A percentile compares a stretch with the other conserved stretches of the same genome.
Evolutionary conservation across 2,113 vertebrate genomes (phyloP).

Genomic region (Sander vitreus): DNA sequence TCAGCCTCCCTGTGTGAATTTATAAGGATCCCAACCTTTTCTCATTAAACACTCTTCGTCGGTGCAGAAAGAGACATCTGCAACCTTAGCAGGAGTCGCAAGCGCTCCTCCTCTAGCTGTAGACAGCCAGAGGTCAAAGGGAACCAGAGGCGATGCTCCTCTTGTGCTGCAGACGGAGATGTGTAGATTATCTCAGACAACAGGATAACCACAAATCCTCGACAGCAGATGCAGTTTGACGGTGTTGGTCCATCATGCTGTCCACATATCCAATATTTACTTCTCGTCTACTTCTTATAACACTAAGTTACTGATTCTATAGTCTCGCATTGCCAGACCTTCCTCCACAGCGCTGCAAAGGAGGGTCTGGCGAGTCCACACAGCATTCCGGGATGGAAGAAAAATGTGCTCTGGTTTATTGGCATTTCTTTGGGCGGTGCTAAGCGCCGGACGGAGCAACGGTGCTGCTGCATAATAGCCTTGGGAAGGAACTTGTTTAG

Average conservation of each 20-base stretch:
- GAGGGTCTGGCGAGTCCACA: too few relatives aligned
- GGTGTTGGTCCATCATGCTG: too few relatives aligned
- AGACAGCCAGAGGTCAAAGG: conserved; percentile 64
- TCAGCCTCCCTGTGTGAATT: conserved; percentile 42
- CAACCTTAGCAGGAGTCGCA: conserved; percentile 63
- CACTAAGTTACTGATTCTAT: neutral
- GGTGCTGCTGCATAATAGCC: too few relatives aligned
- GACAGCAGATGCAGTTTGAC: neutral
- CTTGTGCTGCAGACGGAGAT: neutral
- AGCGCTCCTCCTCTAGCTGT: conserved; percentile 17
- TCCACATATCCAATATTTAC: neutral
- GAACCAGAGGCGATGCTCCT: conserved; percentile 35
- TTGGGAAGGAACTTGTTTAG: too few relatives aligned
- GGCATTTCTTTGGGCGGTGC: too few relatives aligned
- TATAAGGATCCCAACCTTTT: conserved; percentile 53
- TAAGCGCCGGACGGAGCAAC: too few relatives aligned
- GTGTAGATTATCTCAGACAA: conserved; percentile 15
- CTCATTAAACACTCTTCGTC: conserved; percentile 68
- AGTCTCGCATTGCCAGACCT: too few relatives aligned
- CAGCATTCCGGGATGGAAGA: too few relatives aligned
- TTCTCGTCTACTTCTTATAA: neutral
- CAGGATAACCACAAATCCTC: neutral
- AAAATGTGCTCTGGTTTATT: too few relatives aligned
- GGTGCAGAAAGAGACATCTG: conserved; percentile 66
- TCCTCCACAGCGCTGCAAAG: too few relatives aligned